Evolutionary conservation across 2,113 vertebrate species (phyloP).

Genomic region (Atrichornis clamosus): DNA sequence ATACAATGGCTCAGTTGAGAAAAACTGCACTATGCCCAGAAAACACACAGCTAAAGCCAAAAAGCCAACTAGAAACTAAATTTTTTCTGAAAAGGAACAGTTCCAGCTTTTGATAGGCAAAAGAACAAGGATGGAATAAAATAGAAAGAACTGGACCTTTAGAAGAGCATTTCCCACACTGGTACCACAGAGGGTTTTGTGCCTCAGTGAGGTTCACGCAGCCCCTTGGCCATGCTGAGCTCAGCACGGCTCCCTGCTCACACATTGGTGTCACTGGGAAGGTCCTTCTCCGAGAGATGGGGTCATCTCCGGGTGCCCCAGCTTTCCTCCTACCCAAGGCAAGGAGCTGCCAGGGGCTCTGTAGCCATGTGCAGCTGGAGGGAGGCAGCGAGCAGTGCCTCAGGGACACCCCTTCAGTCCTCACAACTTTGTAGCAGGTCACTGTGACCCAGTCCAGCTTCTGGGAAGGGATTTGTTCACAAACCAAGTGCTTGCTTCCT

Average conservation of each 20-base stretch:
- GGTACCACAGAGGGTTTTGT: not conserved
- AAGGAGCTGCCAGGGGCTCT: not conserved
- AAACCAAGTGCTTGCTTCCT: not conserved
- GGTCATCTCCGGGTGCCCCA: not conserved
- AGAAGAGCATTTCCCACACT: not conserved
- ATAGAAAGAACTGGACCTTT: not conserved
- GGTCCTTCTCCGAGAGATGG: not conserved
- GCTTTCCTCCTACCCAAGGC: not conserved
- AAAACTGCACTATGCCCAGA: not conserved
- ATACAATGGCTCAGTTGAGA: constrained; percentile 28
- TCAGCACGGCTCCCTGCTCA: not conserved
- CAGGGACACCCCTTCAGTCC: not conserved
- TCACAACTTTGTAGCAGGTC: not conserved
- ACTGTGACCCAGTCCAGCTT: not conserved
- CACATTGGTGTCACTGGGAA: accelerated
- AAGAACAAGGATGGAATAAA: not conserved
- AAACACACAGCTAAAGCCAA: constrained; percentile 6
- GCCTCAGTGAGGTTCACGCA: accelerated
- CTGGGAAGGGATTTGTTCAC: not conserved
- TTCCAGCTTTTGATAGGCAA: not conserved
- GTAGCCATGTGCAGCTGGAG: not conserved
- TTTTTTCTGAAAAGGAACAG: not conserved
- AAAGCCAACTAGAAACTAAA: constrained; percentile 11
- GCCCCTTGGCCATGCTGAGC: not conserved
- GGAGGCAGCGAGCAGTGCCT: not conserved